phyloP scores from a whole-genome alignment of 2,888 invertebrate species.

The Scaptomyza reducta region DNA sequence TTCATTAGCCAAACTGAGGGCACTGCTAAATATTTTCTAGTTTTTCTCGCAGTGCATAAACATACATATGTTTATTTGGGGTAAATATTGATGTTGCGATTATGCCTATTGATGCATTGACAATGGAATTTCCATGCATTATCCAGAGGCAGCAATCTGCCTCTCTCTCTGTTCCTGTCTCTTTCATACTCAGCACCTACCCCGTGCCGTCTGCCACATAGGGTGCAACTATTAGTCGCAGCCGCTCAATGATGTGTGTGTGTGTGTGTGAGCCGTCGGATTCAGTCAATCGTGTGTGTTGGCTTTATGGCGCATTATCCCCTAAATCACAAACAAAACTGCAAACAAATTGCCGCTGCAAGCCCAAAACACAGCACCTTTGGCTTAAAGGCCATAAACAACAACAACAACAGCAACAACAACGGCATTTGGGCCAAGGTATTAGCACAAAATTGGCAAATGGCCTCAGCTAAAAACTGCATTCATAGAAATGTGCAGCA shows the following conservation, averaged over 20 bases:
- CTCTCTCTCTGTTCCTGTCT: slow-evolving; percentile 1
- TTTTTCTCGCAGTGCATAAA: slow-evolving; percentile 1
- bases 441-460: slow-evolving; percentile 58
- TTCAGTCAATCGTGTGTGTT: slow-evolving; percentile 73
- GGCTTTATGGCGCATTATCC: slow-evolving; percentile 82
- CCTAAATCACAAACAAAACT: slow-evolving; percentile 82
- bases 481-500: slow-evolving; percentile 20
- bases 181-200: neutral
- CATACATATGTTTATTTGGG: slow-evolving; percentile 26
- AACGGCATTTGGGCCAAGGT: slow-evolving; percentile 12
- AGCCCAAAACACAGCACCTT: slow-evolving; percentile 33
- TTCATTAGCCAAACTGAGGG: too few relatives aligned
- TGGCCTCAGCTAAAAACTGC: slow-evolving; percentile 46
- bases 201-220: slow-evolving; percentile 1
- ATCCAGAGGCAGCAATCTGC: slow-evolving; percentile 54
- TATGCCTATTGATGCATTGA: slow-evolving; percentile 69
- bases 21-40: too few relatives aligned
- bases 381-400: slow-evolving; percentile 42
- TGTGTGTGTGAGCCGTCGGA: slow-evolving; percentile 8
- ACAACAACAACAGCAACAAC: slow-evolving; percentile 11
- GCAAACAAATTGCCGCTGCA: slow-evolving; percentile 78
- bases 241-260: slow-evolving; percentile 66
- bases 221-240: slow-evolving; percentile 53
- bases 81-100: slow-evolving; percentile 78
- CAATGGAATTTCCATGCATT: slow-evolving; percentile 67